These are phyloP conservation scores for Cirrhinus mrigala DNA, from an alignment of 2,797 vertebrate species.

Conservation along the genomic window DNA sequence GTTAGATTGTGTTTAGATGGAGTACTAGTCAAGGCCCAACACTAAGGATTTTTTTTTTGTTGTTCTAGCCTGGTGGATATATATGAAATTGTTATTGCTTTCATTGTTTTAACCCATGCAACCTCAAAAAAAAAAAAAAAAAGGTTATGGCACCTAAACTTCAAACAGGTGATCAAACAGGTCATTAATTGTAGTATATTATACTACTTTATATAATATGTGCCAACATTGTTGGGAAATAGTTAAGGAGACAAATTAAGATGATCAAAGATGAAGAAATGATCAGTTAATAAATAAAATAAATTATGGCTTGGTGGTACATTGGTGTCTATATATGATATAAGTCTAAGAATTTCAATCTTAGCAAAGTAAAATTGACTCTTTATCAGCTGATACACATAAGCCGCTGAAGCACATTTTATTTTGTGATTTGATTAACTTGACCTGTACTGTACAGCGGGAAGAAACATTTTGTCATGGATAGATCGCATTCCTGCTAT, in stretches of 20 bases:
- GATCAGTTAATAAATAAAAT: not conserved
- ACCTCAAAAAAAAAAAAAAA: not conserved
- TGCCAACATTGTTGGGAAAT: not conserved
- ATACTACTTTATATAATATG: not conserved
- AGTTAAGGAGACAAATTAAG: not conserved
- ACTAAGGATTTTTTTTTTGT: not conserved
- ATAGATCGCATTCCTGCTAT: not conserved
- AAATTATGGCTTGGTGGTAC: not conserved
- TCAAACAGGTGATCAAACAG: too few species aligned
- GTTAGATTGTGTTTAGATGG: not conserved
- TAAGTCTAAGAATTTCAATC: not conserved
- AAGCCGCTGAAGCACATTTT: not conserved
- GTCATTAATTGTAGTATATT: too few species aligned
- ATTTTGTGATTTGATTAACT: constrained; percentile 13
- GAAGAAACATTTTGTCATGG: not conserved
- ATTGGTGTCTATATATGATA: not conserved
- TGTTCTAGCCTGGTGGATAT: not conserved
- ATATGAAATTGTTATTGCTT: not conserved
- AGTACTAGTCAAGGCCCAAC: not conserved
- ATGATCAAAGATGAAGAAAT: not conserved
- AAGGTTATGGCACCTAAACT: not conserved
- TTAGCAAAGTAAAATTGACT: not conserved
- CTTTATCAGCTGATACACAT: not conserved
- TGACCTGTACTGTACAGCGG: not conserved
- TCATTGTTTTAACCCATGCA: not conserved